Evolutionary conservation across 2,888 invertebrate genomes (phyloP).

Genomic region (Nectonema munidae): DNA sequence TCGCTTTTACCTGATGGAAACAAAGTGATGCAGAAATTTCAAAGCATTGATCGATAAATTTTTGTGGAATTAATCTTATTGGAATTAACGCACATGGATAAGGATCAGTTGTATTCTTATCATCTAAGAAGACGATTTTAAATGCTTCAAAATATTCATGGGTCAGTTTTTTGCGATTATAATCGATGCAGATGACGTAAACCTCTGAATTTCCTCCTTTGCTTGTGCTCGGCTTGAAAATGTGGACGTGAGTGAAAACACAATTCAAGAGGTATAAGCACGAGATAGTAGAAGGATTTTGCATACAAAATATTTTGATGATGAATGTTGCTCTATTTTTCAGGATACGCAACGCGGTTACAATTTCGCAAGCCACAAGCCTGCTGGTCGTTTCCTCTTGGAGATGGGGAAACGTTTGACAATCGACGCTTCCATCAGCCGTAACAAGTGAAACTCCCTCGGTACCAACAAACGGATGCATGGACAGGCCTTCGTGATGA

Average conservation of each 20-base stretch:
- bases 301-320: conserved; percentile 58
- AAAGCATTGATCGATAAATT: no score
- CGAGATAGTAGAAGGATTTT: conserved; percentile 44
- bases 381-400: conserved; percentile 46
- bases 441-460: conserved; percentile 32
- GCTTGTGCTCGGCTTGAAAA: conserved; percentile 63
- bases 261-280: conserved; percentile 44
- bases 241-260: conserved; percentile 32
- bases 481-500: conserved; percentile 29
- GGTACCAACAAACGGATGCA: background rate
- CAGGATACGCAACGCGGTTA: conserved; percentile 39
- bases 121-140: no score
- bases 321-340: conserved; percentile 40
- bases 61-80: no score
- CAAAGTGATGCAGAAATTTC: no score
- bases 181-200: conserved; percentile 43
- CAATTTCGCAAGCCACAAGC: conserved; percentile 47
- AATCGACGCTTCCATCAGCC: conserved; percentile 72
- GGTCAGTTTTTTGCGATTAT: no score
- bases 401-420: conserved; percentile 27
- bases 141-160: no score
- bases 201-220: conserved; percentile 74
- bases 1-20: no score
- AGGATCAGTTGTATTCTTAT: no score
- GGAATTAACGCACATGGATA: no score